These are phyloP conservation scores for Lithobates pipiens DNA, from an alignment of 2,797 vertebrate species.

Conservation along the genomic window DNA sequence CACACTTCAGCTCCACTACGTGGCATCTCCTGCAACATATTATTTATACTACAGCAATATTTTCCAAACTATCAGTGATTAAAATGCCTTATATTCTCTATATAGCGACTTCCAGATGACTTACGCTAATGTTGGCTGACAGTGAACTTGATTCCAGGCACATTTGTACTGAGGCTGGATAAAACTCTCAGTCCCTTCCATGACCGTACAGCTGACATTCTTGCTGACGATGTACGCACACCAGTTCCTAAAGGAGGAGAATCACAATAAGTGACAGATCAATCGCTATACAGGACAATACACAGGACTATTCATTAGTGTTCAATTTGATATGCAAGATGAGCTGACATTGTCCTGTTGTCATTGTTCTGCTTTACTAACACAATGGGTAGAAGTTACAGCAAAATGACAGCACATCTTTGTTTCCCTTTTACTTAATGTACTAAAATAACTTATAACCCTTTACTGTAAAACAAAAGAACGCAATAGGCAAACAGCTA, in stretches of 20 bases:
- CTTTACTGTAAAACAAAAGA: not conserved
- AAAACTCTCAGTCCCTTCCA: slow-evolving; percentile 85
- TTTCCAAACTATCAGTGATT: not conserved
- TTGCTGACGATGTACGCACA: slow-evolving; percentile 93
- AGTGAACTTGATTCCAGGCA: slow-evolving; percentile 82
- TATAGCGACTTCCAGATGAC: slow-evolving; percentile 68
- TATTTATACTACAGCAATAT: not conserved
- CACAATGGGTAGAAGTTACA: not conserved
- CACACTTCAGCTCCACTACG: not conserved
- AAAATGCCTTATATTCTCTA: not conserved
- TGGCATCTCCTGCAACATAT: not conserved
- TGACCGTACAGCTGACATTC: slow-evolving; percentile 91
- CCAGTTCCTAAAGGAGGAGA: slow-evolving; percentile 84
- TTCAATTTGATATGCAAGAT: not conserved
- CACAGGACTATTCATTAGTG: not conserved
- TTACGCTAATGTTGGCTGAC: slow-evolving; percentile 88
- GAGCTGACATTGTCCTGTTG: not conserved
- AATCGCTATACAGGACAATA: not conserved
- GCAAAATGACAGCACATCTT: not conserved
- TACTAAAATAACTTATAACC: not conserved
- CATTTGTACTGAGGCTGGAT: slow-evolving; percentile 84
- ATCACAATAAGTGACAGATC: slow-evolving; percentile 21
- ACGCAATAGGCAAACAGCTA: not conserved
- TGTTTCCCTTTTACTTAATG: not conserved
- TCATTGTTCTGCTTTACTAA: not conserved